Percentiles rank a stretch among this genome's conserved stretches.
Conservation (phyloP, 2,888 invertebrate genomes). For the Drosophila nr. perissopoda region DNA sequence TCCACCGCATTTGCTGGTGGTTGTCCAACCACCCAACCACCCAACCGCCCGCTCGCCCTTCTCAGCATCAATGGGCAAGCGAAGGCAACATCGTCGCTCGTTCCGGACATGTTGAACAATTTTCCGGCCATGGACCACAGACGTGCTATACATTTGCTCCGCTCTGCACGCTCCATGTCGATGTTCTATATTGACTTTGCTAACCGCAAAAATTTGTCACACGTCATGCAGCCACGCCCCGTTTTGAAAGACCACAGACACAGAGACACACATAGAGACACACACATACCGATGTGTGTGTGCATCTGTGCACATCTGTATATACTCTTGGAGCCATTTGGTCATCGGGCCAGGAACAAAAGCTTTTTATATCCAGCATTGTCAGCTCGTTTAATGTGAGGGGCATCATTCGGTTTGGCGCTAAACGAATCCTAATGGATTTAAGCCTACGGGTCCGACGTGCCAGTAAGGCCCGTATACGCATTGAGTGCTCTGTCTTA, state of each 20-base stretch:
- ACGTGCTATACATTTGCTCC: conserved; percentile 47
- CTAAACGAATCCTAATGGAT: conserved; percentile 30
- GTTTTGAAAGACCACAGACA: conserved; percentile 29
- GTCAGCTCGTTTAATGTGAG: conserved; percentile 56
- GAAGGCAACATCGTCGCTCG: conserved; percentile 37
- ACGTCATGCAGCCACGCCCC: conserved; percentile 65
- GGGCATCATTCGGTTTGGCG: conserved; percentile 21
- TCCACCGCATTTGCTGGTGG: neutral
- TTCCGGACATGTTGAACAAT: conserved; percentile 71
- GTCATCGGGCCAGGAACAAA: conserved; percentile 43
- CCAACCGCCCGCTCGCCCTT: neutral
- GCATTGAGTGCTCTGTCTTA: conserved; percentile 10
- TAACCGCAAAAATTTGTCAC: conserved; percentile 69
- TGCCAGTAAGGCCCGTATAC: neutral
- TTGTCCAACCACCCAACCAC: neutral
- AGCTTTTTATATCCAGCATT: conserved; percentile 59
- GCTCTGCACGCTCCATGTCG: conserved; percentile 10
- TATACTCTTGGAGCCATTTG: conserved; percentile 20
- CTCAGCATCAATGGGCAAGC: neutral
- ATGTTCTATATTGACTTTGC: conserved; percentile 44
- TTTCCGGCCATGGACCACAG: conserved; percentile 65
- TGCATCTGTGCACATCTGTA: conserved; percentile 9
- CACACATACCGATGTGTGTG: neutral
- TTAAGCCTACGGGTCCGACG: conserved; percentile 13
- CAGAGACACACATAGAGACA: conserved; percentile 1